phyloP scores from a whole-genome alignment of 92 coral and sea anemone species.

The Zoanthus sansibaricus region DNA sequence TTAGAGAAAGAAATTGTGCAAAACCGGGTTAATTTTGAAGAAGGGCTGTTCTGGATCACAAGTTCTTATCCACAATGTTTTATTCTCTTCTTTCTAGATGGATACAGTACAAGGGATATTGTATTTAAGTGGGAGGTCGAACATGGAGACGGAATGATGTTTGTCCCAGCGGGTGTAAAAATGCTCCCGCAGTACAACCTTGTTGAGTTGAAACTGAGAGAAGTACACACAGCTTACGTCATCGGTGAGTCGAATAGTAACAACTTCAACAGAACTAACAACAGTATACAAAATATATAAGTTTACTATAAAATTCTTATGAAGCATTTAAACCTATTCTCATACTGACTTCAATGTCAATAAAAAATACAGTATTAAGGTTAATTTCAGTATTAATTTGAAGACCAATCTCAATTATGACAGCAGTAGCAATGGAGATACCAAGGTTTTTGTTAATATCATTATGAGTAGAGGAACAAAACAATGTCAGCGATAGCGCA shows the following conservation, averaged over 20 bases:
- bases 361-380: no score
- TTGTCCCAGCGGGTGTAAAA: constrained; percentile 73
- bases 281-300: not conserved
- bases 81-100: constrained; percentile 61
- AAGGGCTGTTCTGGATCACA: not conserved
- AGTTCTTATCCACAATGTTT: not conserved
- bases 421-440: no score
- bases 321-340: no score
- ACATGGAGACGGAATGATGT: constrained; percentile 76
- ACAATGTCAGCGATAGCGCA: no score
- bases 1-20: no score
- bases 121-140: constrained; percentile 81
- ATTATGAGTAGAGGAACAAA: no score
- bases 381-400: no score
- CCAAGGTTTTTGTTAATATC: no score
- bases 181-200: constrained; percentile 96
- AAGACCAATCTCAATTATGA: no score
- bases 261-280: not conserved
- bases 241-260: constrained; percentile 71
- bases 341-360: no score
- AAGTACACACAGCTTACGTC: constrained; percentile 72
- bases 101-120: constrained; percentile 88
- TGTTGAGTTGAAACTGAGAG: constrained; percentile 54
- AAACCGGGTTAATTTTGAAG: no score
- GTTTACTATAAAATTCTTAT: no score